These are phyloP conservation scores for Arenaria interpres DNA, from an alignment of 2,113 vertebrate genomes.

Conservation along the genomic window DNA sequence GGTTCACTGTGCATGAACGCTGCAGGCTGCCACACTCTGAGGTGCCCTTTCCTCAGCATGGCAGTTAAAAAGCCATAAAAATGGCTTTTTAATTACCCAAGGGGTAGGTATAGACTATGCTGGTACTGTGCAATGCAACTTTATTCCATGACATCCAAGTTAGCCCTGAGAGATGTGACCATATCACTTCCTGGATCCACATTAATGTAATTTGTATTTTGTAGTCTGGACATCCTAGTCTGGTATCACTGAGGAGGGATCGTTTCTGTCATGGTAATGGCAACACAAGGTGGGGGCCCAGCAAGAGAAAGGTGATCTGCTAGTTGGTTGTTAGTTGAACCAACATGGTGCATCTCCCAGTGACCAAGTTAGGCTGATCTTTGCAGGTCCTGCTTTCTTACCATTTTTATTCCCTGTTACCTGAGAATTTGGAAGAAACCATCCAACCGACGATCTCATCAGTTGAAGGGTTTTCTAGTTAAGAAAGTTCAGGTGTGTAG, in stretches of 20 bases:
- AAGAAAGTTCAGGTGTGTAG: neutral
- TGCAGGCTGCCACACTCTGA: neutral
- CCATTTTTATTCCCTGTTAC: neutral
- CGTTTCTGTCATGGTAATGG: neutral
- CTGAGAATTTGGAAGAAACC: neutral
- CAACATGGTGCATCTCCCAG: neutral
- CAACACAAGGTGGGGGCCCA: neutral
- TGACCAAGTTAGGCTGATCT: neutral
- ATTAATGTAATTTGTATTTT: neutral
- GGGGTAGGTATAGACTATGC: neutral
- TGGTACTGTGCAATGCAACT: neutral
- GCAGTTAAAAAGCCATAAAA: neutral
- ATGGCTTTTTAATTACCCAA: neutral
- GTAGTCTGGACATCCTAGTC: neutral
- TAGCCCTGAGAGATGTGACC: neutral
- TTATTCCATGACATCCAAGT: neutral
- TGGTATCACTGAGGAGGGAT: neutral
- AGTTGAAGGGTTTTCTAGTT: neutral
- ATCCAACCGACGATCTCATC: neutral
- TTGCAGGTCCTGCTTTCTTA: neutral
- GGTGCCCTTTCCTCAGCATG: neutral
- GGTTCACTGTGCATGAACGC: neutral
- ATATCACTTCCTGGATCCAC: neutral
- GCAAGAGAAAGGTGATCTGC: neutral
- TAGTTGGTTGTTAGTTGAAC: neutral